Evolutionary conservation across 2,113 vertebrate species (phyloP).

Genomic region (Aegotheles bennettii): DNA sequence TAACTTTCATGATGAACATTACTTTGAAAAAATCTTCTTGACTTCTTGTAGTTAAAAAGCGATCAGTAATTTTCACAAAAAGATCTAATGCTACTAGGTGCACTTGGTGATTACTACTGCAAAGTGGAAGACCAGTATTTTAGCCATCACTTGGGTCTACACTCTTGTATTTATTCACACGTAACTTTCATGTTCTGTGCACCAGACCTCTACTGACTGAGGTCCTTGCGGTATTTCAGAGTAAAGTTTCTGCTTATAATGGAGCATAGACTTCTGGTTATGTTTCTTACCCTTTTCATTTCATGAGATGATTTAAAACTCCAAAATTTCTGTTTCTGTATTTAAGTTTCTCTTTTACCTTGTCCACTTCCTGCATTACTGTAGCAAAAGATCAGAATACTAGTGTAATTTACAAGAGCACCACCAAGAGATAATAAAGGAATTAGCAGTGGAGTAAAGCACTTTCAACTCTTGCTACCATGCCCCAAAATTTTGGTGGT

Average conservation of each 20-base stretch:
- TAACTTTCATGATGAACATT: neutral
- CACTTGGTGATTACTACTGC: neutral
- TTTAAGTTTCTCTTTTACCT: neutral
- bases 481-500: neutral
- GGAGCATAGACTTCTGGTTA: neutral
- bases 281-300: neutral
- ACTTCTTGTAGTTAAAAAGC: neutral
- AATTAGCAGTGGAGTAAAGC: neutral
- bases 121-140: neutral
- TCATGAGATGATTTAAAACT: neutral
- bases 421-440: neutral
- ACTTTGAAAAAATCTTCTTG: neutral
- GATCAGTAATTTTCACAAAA: neutral
- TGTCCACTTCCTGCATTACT: neutral
- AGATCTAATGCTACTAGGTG: neutral
- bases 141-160: neutral
- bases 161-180: neutral
- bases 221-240: neutral
- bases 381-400: neutral
- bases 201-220: neutral
- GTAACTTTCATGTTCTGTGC: neutral
- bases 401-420: neutral
- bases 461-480: neutral
- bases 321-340: neutral
- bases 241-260: neutral